Evolutionary conservation across 2,797 vertebrate species (phyloP), one percentile per base, ranked within the genome.

Genomic region (Botia kubotai): DNA sequence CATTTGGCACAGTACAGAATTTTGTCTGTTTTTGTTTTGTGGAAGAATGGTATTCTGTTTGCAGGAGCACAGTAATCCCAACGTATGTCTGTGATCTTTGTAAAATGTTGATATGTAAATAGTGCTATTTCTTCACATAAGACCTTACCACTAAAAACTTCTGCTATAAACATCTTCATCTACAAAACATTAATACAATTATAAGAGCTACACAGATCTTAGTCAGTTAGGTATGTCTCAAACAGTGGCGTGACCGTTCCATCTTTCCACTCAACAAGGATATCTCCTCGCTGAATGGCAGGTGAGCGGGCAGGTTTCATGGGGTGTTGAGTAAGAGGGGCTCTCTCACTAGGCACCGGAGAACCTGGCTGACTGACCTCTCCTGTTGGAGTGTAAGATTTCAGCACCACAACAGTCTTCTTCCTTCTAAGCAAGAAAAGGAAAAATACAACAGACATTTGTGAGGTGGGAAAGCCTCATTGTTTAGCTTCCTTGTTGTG

Each of bases 221-320:
- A 89, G 57, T 87, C 72, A n/a, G 84, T 75, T 70, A 87, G 58
- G 77, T 85, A 87, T 23, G 72, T 89, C 70, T 94, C 94, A 33
- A 96, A 97, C 55, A 97, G 92, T 1, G 95, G 95, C 0, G 95
- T 96, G 71, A 96, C 86, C 0, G 92, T 96, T 39, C 95, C 95
- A 0, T 97, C 95, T 85, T 97, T 97, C 96, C 94, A 97, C 84
- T 96, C 93, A 0, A 97, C 95, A 71, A 96, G 91, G 88, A 96
- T 96, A 87, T 97, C 95, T 53, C 96, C 95, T 0, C 55, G 93
- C 52, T 90, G 93, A 48, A 94, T 81, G 16, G 89, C 87, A 14
- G 96, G 92, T 36, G 93, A 93, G 33, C 79, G 87, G 4, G 94
- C 90, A 2, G 91, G 88, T 19, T 77, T 83, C 91, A 90, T 75